Conservation (phyloP, 2,113 vertebrate species). For the Hydrolagus affinis region DNA sequence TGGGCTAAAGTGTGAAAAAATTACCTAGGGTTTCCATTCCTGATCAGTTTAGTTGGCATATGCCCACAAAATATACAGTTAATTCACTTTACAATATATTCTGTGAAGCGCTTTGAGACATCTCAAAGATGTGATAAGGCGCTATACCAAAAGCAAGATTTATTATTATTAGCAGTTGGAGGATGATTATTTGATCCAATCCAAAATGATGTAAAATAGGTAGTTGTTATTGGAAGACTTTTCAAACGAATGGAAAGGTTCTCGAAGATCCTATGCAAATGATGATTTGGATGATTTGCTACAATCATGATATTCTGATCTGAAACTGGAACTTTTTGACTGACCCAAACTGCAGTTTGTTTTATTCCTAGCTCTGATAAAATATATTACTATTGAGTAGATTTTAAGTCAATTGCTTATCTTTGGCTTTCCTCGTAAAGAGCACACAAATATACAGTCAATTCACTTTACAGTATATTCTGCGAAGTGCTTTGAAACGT, state of each 20-base stretch:
- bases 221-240: neutral
- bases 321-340: neutral
- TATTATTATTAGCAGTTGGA: neutral
- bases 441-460: too few species aligned
- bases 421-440: neutral
- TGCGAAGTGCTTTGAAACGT: too few species aligned
- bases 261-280: neutral
- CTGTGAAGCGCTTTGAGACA: too few species aligned
- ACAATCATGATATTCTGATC: neutral
- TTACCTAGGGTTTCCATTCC: too few species aligned
- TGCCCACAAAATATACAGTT: neutral
- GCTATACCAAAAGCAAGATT: neutral
- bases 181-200: neutral
- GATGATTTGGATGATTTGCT: neutral
- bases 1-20: neutral
- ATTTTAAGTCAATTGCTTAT: neutral
- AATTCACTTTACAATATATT: neutral
- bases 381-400: neutral
- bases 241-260: neutral
- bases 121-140: neutral
- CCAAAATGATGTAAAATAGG: neutral
- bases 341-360: neutral
- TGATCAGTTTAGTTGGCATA: neutral
- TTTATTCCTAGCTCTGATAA: neutral
- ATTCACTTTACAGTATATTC: too few species aligned